Evolutionary conservation across 2,888 invertebrate species (phyloP), one percentile per base, ranked within the genome.

Genomic region (Dolomedes plantarius): DNA sequence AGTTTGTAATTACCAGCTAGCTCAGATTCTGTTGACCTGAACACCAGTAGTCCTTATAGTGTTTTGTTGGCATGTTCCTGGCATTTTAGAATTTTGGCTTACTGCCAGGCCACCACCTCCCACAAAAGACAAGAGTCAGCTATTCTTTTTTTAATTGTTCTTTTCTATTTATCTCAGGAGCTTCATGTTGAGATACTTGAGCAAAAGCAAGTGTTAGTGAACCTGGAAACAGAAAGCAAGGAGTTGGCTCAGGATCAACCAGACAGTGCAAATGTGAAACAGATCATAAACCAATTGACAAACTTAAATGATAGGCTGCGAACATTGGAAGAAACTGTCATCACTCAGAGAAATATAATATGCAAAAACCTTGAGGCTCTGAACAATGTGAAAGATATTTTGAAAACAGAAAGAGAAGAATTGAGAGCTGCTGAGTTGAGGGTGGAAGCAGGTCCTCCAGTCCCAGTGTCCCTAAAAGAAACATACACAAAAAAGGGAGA

Each of bases 401-500:
- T 97, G 36, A 94, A 95, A 86, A 94, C 95, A 91, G 94, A 97
- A 73, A 95, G 95, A 90, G 97, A 97, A 0, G 96, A 97, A 95
- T 94, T 98, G 79, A 96, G 97, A 91, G 94, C 95, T 90, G 95
- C 96, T 23, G 97, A 98, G 92, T 92, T 94, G n/a, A 95, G 95
- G 92, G 93, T 96, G 31, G 93, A 94, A 23, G 93, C 93, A 87
- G 94, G 94, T 29, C 91, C 94, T 9, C 94, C 95, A 5, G 96
- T 96, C 91, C 97, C 97, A 23, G 92, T 94, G 2, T 94, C 94
- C 64, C 92, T 97, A 75, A 93, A 94, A 88, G 97, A 98, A 92
- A 97, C 97, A 13, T 90, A 90, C 76, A 89, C 90, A 46, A 87
- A 82, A 50, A 75, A 82, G 39, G 23, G 62, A 56, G 87, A 87